A percentile compares a stretch with the other conserved stretches of the same genome.
Conservation (phyloP, 2,888 invertebrate genomes). For the Acleris laterana region DNA sequence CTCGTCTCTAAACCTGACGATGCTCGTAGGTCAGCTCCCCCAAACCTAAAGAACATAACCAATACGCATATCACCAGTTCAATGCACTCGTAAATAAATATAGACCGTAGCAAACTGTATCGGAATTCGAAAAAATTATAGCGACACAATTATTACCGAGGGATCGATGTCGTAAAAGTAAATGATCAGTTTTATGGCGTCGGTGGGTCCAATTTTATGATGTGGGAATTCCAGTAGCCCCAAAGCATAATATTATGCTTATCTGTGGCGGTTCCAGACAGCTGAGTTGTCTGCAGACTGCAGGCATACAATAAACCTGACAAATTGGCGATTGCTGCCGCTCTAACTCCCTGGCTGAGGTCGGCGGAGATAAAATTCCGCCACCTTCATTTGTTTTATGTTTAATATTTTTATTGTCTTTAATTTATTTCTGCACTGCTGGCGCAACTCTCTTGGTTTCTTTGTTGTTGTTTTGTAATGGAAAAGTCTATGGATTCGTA, state of each 20-base stretch:
- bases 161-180: conserved; percentile 73
- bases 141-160: conserved; percentile 70
- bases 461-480: not conserved
- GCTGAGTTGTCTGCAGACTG: conserved; percentile 43
- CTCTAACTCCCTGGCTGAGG: conserved; percentile 1
- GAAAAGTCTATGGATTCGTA: too few relatives aligned
- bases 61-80: conserved; percentile 18
- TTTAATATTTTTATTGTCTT: conserved; percentile 2
- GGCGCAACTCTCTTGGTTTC: not conserved
- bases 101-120: conserved; percentile 42
- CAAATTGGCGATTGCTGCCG: conserved; percentile 28
- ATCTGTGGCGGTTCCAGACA: conserved; percentile 50
- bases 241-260: conserved; percentile 62
- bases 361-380: not conserved
- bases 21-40: not conserved
- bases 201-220: conserved; percentile 70
- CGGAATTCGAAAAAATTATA: conserved; percentile 60
- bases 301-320: conserved; percentile 25
- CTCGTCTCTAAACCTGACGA: too few relatives aligned
- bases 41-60: not conserved
- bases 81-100: conserved; percentile 28
- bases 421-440: not conserved
- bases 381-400: not conserved
- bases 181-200: conserved; percentile 70
- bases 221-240: conserved; percentile 70